Base-by-base conservation (phyloP, 1,140 invertebrate species). In the Sesamia nonagrioides region DNA sequence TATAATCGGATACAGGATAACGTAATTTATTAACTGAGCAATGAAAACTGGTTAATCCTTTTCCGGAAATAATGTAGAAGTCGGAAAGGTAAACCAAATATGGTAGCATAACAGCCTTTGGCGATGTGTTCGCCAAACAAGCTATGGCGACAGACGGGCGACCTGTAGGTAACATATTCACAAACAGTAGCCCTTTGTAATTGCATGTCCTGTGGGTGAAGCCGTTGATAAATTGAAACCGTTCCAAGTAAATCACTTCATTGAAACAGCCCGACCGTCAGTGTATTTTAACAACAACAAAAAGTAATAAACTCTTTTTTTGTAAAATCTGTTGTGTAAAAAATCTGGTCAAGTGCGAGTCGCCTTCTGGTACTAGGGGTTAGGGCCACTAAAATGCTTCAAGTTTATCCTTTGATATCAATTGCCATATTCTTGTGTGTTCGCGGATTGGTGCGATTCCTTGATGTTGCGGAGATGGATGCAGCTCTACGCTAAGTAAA, bases 161-260 rank as follows among this genome's bases (percentile, higher is more conserved):
- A 68, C 63, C 42, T 50, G 42, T 68, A n/a, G n/a, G n/a, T n/a
- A 48, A 68, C 63, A 68, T 68, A 50, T 68, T 68, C 13, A 6
- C 18, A 48, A 68, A 45, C 40, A 68, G 17, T n/a, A 7, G 6
- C 7, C 40, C 15, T 68, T 68, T 68, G 63, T 68, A n/a, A n/a
- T n/a, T n/a, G n/a, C n/a, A 35, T 50, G 27, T 33, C 27, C 42
- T 27, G 11, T 45, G 13, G n/a, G 5, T 2, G 13, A 48, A 50
- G 15, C 17, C 5, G 40, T 4, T 68, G 63, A 27, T 68, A 40
- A 63, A 48, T 68, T 48, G 42, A 68, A 33, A 21, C 11, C 8
- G 40, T 15, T n/a, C 1, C n/a, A 17, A 15, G 42, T 68, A 68
- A 68, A 68, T 68, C 63, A 68, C 63, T 68, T n/a, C 42, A 68